These are phyloP conservation scores for Zenarchopterus dispar DNA, from an alignment of 2,797 vertebrate genomes.

Conservation along the genomic window DNA sequence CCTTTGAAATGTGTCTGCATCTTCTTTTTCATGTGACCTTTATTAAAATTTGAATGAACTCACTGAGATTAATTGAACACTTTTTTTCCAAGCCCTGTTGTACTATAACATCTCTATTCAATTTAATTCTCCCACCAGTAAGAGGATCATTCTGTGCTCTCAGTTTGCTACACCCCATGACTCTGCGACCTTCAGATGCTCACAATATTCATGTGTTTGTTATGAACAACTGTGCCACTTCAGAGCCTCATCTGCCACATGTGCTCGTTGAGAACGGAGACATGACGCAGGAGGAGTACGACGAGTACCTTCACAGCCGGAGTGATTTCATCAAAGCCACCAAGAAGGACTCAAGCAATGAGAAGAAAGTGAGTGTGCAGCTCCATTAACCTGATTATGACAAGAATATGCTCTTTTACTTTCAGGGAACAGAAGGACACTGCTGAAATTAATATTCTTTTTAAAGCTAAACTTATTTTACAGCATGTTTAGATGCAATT, in stretches of 20 bases:
- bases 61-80: no score
- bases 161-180: background rate
- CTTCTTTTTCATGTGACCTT: no score
- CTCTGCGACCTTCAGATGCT: constrained; percentile 12
- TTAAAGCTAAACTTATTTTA: background rate
- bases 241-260: constrained; percentile 93
- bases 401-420: background rate
- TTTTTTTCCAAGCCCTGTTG: no score
- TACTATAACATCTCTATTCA: no score
- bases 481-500: background rate
- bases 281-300: constrained; percentile 90
- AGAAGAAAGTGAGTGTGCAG: constrained; percentile 87
- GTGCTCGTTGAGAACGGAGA: constrained; percentile 92
- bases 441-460: fast-evolving
- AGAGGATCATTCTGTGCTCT: constrained; percentile 3
- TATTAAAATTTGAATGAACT: no score
- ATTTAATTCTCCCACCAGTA: no score
- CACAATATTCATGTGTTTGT: constrained; percentile 28
- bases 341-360: constrained; percentile 89
- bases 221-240: constrained; percentile 30
- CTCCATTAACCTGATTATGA: background rate
- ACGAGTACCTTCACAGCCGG: constrained; percentile 88
- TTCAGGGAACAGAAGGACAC: background rate
- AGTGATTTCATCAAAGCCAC: constrained; percentile 91
- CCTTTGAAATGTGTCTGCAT: no score